Base-by-base conservation (phyloP, 2,113 vertebrate genomes). In the Platysternon megacephalum region DNA sequence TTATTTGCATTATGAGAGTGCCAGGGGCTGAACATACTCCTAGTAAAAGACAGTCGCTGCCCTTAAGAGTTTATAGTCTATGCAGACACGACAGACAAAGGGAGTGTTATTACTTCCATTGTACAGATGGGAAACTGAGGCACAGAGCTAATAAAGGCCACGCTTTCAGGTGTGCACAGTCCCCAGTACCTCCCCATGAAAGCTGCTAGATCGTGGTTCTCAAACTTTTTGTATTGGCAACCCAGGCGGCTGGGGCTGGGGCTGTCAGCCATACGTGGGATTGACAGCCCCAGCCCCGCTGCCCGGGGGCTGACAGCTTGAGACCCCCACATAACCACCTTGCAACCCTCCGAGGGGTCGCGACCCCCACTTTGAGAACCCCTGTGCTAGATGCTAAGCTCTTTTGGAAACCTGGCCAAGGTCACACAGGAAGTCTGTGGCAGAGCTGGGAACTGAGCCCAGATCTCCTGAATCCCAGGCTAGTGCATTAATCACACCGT, bases 171-270 rank as follows among this genome's bases (percentile, higher is more conserved):
- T 10, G 7, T 22, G 46, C 0, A 0, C 22, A 14, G 39, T 44
- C 51, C 6, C 49, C 58, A 11, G 5, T 11, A 5, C 8, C 80
- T 24, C n/a, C 13, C 4, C 1, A 46, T 0, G 0, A 22, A 19
- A 74, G 19, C n/a, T n/a, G n/a, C 68, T 74, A 53, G 21, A 53
- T 5, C 28, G 55, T 56, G 5, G 55, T 56, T 56, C 55, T 56
- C 55, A 56, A 12, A 56, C 11, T 56, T 28, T 56, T 56, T 56
- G 26, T 28, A 28, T 5, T 56, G 55, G 5, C 55, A 56, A 56
- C 11, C 5, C 2, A 28, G 55, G 55, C 11, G 9, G 55, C 26
- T 56, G 55, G 24, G 55, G 55, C 55, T 56, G 26, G 24, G 55
- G 55, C 55, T 56, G 24, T 56, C 55, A 56, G 26, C 26, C 55